Evolutionary conservation across 1,140 invertebrate genomes (phyloP).

Genomic region (Bombus terrestris): DNA sequence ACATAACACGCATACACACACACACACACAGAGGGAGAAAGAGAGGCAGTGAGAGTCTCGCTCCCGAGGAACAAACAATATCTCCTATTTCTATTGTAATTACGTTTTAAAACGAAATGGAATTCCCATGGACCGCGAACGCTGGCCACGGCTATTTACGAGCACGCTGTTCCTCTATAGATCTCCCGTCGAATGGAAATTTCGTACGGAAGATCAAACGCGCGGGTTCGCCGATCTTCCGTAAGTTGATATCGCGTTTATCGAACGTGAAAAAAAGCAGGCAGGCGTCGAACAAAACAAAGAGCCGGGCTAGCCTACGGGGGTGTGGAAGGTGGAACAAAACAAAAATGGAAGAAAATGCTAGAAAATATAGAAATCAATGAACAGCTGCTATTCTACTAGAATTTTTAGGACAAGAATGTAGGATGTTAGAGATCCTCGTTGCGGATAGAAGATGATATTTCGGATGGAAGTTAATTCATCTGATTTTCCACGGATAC

Average conservation of each 20-base stretch:
- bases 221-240: not conserved
- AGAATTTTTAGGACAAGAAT: not conserved
- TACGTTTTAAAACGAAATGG: conserved; percentile 37
- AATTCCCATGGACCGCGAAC: conserved; percentile 22
- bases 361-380: not conserved
- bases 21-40: not conserved
- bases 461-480: conserved; percentile 18
- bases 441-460: not conserved
- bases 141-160: conserved; percentile 12
- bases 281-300: conserved; percentile 10
- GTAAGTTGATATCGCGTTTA: conserved; percentile 41
- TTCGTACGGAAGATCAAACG: conserved; percentile 41
- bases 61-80: conserved; percentile 53
- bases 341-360: not conserved
- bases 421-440: no score
- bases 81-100: conserved; percentile 48
- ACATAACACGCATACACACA: no score
- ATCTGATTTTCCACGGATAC: conserved; percentile 16
- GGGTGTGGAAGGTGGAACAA: not conserved
- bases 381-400: not conserved
- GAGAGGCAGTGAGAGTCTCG: not conserved
- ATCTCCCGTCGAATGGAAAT: conserved; percentile 31
- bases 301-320: not conserved
- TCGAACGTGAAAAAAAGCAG: conserved; percentile 4
- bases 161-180: not conserved